These are phyloP conservation scores for Apamea monoglypha DNA, from an alignment of 2,888 invertebrate genomes.

Conservation along the genomic window DNA sequence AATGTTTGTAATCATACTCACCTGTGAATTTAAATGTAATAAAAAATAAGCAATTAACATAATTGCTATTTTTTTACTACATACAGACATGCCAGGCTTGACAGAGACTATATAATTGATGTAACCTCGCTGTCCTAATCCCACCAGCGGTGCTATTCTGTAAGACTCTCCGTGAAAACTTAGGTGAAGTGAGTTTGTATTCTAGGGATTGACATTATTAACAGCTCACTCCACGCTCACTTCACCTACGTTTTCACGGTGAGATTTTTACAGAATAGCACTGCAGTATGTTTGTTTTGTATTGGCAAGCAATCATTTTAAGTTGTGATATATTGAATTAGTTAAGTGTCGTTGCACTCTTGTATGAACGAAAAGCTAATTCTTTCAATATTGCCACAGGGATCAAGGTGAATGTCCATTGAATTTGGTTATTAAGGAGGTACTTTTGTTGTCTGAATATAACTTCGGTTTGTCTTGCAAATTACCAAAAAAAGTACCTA, in stretches of 20 bases:
- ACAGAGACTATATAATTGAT: neutral
- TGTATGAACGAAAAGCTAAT: slow-evolving; percentile 12
- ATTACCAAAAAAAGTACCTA: neutral
- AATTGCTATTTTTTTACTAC: neutral
- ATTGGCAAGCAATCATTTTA: slow-evolving; percentile 13
- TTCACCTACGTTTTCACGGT: no score
- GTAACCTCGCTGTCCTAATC: neutral
- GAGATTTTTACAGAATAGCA: no score
- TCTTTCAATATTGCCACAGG: slow-evolving; percentile 16
- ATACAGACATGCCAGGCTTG: neutral
- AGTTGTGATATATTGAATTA: slow-evolving; percentile 1
- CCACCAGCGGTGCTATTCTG: neutral
- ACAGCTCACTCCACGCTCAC: no score
- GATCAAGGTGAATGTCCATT: slow-evolving; percentile 32
- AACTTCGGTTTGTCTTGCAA: neutral
- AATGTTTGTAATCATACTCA: neutral
- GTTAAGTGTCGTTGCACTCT: slow-evolving; percentile 33
- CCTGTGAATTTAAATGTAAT: no score
- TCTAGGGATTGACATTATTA: no score
- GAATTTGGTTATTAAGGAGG: slow-evolving; percentile 4
- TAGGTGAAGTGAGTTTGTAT: no score
- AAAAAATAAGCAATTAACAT: no score
- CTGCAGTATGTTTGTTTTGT: slow-evolving; percentile 1
- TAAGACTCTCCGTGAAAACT: no score
- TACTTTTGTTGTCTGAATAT: neutral